These are phyloP conservation scores for Saxidomus purpurata DNA, from an alignment of 1,140 invertebrate species.

Conservation along the genomic window DNA sequence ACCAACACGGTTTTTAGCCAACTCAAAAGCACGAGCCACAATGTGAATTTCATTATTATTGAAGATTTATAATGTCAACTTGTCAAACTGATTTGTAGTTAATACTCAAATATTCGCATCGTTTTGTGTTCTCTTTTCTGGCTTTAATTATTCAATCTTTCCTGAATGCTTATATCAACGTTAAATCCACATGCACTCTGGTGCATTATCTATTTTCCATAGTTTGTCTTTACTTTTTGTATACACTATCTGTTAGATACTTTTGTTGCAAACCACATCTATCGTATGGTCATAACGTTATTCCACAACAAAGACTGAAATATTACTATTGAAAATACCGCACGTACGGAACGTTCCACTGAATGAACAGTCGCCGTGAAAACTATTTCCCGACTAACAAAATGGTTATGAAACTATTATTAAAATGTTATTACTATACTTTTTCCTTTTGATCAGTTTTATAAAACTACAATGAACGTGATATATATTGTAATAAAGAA, in stretches of 20 bases:
- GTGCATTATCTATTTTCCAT: too few species aligned
- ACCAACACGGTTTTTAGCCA: not conserved
- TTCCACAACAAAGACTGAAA: slow-evolving; percentile 26
- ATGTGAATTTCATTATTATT: not conserved
- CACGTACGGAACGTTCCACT: not conserved
- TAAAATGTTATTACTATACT: not conserved
- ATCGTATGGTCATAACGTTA: not conserved
- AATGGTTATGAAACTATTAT: slow-evolving; percentile 1
- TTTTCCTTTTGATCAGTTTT: not conserved
- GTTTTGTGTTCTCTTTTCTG: not conserved
- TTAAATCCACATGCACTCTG: too few species aligned
- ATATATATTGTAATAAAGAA: not conserved
- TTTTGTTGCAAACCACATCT: not conserved
- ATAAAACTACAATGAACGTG: not conserved
- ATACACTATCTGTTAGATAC: too few species aligned
- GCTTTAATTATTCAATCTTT: too few species aligned
- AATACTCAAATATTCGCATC: not conserved
- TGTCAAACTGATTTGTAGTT: too few species aligned
- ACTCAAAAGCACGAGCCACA: not conserved
- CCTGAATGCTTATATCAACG: too few species aligned
- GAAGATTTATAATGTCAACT: not conserved
- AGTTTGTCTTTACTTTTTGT: too few species aligned
- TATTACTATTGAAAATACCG: not conserved
- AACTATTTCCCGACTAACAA: slow-evolving; percentile 9
- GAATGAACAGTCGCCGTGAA: not conserved